A percentile compares a stretch with the other conserved stretches of the same genome.
phyloP scores from a whole-genome alignment of 2,888 invertebrate species.

The Cynaeus angustus region DNA sequence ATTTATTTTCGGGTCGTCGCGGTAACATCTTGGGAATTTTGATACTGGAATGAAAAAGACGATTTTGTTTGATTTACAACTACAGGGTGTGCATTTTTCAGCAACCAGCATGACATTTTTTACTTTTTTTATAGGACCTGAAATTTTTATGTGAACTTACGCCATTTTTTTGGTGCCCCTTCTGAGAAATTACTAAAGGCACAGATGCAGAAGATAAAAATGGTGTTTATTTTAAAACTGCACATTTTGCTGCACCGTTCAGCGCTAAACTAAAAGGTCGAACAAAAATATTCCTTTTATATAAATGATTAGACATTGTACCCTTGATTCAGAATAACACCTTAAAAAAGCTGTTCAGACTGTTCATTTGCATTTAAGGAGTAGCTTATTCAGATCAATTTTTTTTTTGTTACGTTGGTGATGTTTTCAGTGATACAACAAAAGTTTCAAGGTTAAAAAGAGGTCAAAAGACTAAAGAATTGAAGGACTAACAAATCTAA shows the following conservation, averaged over 20 bases:
- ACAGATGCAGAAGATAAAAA: neutral
- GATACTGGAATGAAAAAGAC: too few species aligned
- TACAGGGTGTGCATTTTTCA: too few species aligned
- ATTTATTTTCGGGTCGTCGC: conserved; percentile 69
- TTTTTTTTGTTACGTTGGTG: too few species aligned
- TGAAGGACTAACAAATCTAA: too few species aligned
- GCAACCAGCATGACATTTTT: neutral
- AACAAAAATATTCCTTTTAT: neutral
- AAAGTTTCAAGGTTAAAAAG: too few species aligned
- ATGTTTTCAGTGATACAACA: too few species aligned
- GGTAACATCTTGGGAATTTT: conserved; percentile 69
- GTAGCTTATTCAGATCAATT: too few species aligned
- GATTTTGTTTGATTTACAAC: too few species aligned
- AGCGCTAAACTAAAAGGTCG: neutral
- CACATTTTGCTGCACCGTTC: neutral
- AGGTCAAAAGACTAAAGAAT: too few species aligned
- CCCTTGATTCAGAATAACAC: too few species aligned
- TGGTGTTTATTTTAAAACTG: neutral
- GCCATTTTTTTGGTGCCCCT: conserved; percentile 3
- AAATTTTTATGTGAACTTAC: conserved; percentile 7
- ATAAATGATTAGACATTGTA: neutral
- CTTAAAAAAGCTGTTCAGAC: too few species aligned
- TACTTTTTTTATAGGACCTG: neutral
- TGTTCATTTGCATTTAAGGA: too few species aligned
- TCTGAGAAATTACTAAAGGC: neutral